phyloP scores from a whole-genome alignment of 37 sponge, comb jelly and placozoan species.

The Corticium candelabrum region DNA sequence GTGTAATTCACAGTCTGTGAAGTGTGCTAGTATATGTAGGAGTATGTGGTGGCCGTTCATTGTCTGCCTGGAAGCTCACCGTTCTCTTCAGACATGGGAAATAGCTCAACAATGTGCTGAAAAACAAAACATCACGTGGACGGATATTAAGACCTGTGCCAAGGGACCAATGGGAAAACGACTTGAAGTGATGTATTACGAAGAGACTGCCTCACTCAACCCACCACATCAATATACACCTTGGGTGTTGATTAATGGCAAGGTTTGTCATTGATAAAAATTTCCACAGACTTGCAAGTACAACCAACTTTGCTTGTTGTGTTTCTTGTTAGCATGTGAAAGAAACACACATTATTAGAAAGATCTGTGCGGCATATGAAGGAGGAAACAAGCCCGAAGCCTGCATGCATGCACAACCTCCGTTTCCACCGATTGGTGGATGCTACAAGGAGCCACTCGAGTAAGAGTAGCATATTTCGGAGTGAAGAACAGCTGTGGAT shows the following conservation, averaged over 20 bases:
- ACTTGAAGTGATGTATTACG: constrained; percentile 42
- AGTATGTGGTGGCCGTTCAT: constrained; percentile 58
- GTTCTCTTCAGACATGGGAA: constrained; percentile 16
- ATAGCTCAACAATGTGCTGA: constrained; percentile 45
- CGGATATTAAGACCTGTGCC: constrained; percentile 31
- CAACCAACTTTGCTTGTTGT: neutral
- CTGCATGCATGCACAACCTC: too few relatives aligned
- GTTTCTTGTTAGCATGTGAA: neutral
- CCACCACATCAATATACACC: constrained; percentile 79
- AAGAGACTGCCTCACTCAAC: constrained; percentile 41
- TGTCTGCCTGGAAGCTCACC: constrained; percentile 33
- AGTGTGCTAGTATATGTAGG: too few relatives aligned
- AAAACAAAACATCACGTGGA: constrained; percentile 33
- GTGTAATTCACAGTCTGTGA: too few relatives aligned
- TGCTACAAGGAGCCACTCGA: too few relatives aligned
- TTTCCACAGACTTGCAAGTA: neutral
- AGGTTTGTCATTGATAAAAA: neutral
- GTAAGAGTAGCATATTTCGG: too few relatives aligned
- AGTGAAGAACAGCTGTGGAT: too few relatives aligned
- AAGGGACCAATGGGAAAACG: constrained; percentile 38
- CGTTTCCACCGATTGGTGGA: too few relatives aligned
- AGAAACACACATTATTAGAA: constrained; percentile 10
- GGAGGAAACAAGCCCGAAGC: constrained; percentile 46
- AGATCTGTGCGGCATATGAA: constrained; percentile 56
- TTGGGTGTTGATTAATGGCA: constrained; percentile 54